Conservation (phyloP, 2,113 vertebrate genomes). For the Atherinomorus stipes region DNA sequence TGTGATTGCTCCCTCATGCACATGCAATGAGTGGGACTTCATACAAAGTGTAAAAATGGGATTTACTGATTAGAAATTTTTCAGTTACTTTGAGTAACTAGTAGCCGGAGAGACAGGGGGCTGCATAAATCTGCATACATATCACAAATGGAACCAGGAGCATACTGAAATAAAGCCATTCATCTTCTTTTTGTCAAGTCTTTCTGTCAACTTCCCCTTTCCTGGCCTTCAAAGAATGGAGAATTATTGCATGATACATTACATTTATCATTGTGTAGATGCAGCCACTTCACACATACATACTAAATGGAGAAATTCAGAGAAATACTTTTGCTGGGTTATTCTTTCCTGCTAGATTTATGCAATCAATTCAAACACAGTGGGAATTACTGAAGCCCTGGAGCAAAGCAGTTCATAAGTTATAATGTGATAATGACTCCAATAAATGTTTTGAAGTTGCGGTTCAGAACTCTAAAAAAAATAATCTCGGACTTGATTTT, state of each 20-base stretch:
- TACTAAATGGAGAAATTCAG: conserved; percentile 39
- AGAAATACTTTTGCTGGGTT: conserved; percentile 36
- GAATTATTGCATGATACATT: conserved; percentile 67
- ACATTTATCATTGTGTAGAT: conserved; percentile 50
- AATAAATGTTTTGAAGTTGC: conserved; percentile 40
- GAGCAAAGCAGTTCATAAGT: conserved; percentile 49
- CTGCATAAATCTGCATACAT: conserved; percentile 69
- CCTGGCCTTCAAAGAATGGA: conserved; percentile 32
- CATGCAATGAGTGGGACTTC: conserved; percentile 32
- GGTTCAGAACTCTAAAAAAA: conserved; percentile 18
- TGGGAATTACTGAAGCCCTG: conserved; percentile 46
- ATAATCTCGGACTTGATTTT: conserved; percentile 6
- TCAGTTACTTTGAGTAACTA: conserved; percentile 63
- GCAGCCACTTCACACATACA: conserved; percentile 9
- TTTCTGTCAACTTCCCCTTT: conserved; percentile 36
- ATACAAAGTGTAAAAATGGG: conserved; percentile 42
- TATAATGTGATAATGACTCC: conserved; percentile 42
- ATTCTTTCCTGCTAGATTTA: conserved; percentile 41
- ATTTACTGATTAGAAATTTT: conserved; percentile 22
- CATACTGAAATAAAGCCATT: conserved; percentile 56
- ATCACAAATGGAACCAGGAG: conserved; percentile 51
- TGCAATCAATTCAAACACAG: conserved; percentile 57
- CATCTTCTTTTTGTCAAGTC: conserved; percentile 51
- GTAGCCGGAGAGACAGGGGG: conserved; percentile 38
- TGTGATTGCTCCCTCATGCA: conserved; percentile 41